Conservation (phyloP, 2,113 vertebrate species). For the Tichodroma muraria region DNA sequence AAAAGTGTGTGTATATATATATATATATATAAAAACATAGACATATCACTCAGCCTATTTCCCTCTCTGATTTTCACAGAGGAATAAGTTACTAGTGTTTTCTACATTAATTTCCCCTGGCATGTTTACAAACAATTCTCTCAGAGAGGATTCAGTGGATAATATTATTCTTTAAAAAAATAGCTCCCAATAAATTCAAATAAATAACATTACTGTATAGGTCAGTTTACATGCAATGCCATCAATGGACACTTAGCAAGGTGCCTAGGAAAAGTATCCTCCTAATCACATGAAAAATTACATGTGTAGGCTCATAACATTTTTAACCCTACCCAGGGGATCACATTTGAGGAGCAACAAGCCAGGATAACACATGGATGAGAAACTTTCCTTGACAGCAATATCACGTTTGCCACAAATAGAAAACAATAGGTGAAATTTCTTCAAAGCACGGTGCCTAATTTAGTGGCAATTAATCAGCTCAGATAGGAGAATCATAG, state of each 20-base stretch:
- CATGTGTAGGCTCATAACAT: not conserved
- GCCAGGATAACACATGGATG: fast-evolving
- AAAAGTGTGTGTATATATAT: not conserved
- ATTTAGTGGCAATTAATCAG: not conserved
- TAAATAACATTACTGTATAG: not conserved
- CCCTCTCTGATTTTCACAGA: not conserved
- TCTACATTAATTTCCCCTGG: not conserved
- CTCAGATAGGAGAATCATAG: not conserved
- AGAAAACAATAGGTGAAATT: not conserved
- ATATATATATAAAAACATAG: not conserved
- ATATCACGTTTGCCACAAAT: fast-evolving
- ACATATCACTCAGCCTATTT: not conserved
- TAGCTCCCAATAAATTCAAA: not conserved
- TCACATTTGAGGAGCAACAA: not conserved
- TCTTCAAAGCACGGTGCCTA: not conserved
- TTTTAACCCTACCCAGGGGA: not conserved
- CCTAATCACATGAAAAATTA: not conserved
- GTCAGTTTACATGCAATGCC: not conserved
- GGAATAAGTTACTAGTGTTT: not conserved
- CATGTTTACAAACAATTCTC: not conserved
- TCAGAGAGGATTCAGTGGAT: not conserved
- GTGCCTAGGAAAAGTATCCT: not conserved
- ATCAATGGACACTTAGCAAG: not conserved
- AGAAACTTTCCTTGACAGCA: not conserved
- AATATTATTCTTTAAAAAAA: not conserved